phyloP scores from a whole-genome alignment of 2,113 vertebrate species.

The Oryzias curvinotus region DNA sequence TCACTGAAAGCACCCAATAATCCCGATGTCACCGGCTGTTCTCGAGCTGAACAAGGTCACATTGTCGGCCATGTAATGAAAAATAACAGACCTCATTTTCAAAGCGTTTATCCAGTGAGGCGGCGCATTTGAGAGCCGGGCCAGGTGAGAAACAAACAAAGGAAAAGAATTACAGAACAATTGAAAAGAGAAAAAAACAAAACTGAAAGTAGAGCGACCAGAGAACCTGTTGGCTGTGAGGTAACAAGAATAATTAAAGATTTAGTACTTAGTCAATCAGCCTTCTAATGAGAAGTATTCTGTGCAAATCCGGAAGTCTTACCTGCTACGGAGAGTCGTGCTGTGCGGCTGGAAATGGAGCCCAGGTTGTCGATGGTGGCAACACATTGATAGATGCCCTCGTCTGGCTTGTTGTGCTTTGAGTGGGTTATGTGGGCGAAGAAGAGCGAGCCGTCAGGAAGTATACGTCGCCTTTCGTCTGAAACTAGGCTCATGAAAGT shows the following conservation, averaged over 20 bases:
- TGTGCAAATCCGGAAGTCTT: neutral
- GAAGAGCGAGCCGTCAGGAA: constrained; percentile 88
- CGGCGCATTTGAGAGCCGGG: constrained; percentile 9
- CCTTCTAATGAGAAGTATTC: no score
- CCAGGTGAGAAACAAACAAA: constrained; percentile 6
- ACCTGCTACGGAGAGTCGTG: constrained; percentile 91
- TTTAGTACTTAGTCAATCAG: no score
- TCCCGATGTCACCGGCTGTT: constrained; percentile 55
- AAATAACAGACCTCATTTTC: constrained; percentile 28
- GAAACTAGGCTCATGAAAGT: constrained; percentile 87
- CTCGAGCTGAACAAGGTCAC: constrained; percentile 66
- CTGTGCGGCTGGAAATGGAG: constrained; percentile 91
- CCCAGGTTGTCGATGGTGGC: constrained; percentile 92
- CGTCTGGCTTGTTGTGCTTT: constrained; percentile 97
- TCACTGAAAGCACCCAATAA: constrained; percentile 72
- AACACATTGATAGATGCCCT: constrained; percentile 95
- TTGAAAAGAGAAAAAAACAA: constrained; percentile 26
- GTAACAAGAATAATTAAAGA: no score
- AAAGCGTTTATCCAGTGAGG: constrained; percentile 44
- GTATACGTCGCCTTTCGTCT: constrained; percentile 88
- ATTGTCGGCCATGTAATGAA: constrained; percentile 32
- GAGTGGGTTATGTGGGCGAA: constrained; percentile 89
- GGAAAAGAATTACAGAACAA: constrained; percentile 7
- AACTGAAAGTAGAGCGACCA: neutral
- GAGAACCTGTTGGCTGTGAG: no score